Evolutionary conservation across 2,888 invertebrate species (phyloP).

Genomic region (Drosophila subsilvestris): DNA sequence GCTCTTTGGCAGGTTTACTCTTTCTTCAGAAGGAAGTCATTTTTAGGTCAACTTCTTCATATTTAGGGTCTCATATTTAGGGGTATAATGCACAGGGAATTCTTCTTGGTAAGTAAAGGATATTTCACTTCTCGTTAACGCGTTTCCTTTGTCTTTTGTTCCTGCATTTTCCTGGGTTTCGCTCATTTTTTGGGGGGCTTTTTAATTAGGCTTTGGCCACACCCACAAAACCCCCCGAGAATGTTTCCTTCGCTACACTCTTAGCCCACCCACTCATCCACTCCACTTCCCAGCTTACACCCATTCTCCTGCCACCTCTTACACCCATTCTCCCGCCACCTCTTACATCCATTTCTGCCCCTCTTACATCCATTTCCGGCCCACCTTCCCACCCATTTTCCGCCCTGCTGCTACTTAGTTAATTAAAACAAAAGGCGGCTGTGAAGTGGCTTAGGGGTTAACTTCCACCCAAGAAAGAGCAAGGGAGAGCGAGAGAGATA

Average conservation of each 20-base stretch:
- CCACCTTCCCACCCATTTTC: not conserved
- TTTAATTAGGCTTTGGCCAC: constrained; percentile 41
- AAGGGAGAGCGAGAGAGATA: not conserved
- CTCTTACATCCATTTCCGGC: no score
- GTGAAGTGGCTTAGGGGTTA: constrained; percentile 76
- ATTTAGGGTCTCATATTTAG: no score
- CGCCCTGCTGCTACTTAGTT: constrained; percentile 64
- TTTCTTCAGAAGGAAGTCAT: no score
- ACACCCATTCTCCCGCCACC: no score
- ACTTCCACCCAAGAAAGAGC: constrained; percentile 19
- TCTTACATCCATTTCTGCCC: not conserved
- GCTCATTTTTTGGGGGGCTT: constrained; percentile 29
- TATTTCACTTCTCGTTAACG: no score
- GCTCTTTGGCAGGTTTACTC: no score
- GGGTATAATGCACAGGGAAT: not conserved
- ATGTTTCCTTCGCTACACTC: not conserved
- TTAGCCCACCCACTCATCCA: not conserved
- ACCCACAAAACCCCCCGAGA: constrained; percentile 24
- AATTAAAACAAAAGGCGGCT: constrained; percentile 73
- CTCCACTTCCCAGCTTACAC: not conserved
- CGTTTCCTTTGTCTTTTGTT: constrained; percentile 11
- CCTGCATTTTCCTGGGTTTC: constrained; percentile 1
- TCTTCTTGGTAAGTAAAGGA: not conserved
- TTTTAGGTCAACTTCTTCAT: no score
- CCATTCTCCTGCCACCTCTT: no score